Percentiles rank a stretch among this genome's conserved stretches.
phyloP scores from a whole-genome alignment of 2,113 vertebrate genomes.

The Mobula hypostoma region DNA sequence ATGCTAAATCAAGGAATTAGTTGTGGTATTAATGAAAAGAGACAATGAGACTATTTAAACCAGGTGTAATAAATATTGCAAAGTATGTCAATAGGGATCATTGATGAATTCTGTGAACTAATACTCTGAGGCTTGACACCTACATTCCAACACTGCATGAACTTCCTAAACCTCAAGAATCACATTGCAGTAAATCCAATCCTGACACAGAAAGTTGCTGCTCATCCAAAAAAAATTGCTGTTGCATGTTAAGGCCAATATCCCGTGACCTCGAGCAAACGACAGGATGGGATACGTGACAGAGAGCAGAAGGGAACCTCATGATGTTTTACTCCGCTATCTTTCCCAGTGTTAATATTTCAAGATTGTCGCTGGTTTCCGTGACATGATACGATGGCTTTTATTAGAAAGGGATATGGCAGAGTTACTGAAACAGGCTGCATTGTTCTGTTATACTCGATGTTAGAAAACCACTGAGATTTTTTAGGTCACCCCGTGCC shows the following conservation, averaged over 20 bases:
- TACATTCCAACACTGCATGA: not conserved
- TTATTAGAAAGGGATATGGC: not conserved
- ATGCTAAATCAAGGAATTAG: not conserved
- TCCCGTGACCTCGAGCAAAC: not conserved
- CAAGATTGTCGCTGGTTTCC: slow-evolving; percentile 6
- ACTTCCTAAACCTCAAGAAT: not conserved
- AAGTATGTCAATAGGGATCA: not conserved
- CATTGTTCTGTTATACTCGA: too few species aligned
- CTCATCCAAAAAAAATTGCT: not conserved
- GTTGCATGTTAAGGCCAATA: not conserved
- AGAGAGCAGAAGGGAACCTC: not conserved
- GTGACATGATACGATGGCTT: not conserved
- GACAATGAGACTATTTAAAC: not conserved
- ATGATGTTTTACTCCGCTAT: not conserved
- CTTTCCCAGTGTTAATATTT: slow-evolving; percentile 26
- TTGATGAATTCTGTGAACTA: not conserved
- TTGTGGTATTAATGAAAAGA: not conserved
- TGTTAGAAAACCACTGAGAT: not conserved
- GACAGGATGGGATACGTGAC: slow-evolving; percentile 29
- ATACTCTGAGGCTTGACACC: not conserved
- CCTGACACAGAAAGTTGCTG: not conserved
- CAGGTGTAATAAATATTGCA: not conserved
- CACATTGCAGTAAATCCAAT: not conserved
- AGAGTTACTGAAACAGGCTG: not conserved
- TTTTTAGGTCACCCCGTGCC: not conserved